These are phyloP conservation scores for Crocodylus rhombifer DNA, from an alignment of 2,797 vertebrate genomes.

Conservation along the genomic window DNA sequence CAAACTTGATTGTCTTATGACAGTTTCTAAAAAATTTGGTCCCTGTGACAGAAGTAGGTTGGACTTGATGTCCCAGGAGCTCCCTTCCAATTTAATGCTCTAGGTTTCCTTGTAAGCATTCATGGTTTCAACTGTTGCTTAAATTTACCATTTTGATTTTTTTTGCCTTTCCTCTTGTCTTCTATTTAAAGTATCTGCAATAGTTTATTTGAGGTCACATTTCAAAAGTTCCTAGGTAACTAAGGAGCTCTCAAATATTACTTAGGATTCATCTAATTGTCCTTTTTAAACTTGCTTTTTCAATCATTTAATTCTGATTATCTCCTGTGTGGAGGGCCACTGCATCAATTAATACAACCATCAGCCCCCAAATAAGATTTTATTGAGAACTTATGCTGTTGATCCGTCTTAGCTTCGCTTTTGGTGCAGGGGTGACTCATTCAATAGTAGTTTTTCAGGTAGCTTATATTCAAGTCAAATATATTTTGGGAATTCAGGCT, in stretches of 20 bases:
- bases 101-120: neutral
- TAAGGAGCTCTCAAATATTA: neutral
- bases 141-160: neutral
- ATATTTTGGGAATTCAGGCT: neutral
- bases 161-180: neutral
- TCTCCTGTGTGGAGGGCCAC: neutral
- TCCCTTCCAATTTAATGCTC: neutral
- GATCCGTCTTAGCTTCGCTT: neutral
- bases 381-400: neutral
- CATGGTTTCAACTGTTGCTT: neutral
- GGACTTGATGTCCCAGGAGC: neutral
- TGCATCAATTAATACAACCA: accelerated
- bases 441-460: neutral
- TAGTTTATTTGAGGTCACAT: neutral
- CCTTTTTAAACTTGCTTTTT: neutral
- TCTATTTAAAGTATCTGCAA: neutral
- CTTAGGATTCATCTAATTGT: too few relatives aligned
- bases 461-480: neutral
- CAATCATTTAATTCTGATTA: neutral
- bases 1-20: too few relatives aligned
- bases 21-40: neutral
- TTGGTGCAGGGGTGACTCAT: neutral
- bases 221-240: neutral
- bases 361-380: accelerated
- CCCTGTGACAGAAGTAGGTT: neutral